Evolutionary conservation across 2,888 invertebrate species (phyloP).

Genomic region (Microctonus hyperodae): DNA sequence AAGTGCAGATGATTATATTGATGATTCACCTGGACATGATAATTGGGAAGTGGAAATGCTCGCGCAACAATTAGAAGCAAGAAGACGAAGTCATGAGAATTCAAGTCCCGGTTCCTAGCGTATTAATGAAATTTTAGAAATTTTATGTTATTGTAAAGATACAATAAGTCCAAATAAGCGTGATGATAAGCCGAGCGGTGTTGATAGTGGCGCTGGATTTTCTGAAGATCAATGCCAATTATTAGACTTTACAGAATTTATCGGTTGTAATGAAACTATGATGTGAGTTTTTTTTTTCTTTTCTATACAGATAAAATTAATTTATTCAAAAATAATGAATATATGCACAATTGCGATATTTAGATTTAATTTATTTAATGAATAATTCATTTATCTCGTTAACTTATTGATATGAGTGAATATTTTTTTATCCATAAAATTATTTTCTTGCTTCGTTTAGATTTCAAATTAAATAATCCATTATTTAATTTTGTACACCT

Average conservation of each 20-base stretch:
- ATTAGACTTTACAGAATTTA: constrained; percentile 51
- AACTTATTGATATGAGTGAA: constrained; percentile 1
- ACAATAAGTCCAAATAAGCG: constrained; percentile 32
- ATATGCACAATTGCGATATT: constrained; percentile 29
- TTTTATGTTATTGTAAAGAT: constrained; percentile 53
- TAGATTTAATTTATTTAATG: constrained; percentile 8
- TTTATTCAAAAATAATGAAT: not conserved
- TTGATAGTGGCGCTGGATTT: constrained; percentile 35
- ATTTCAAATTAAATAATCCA: not conserved
- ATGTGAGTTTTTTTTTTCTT: constrained; percentile 45
- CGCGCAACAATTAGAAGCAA: constrained; percentile 73
- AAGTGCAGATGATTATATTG: constrained; percentile 45
- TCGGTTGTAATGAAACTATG: constrained; percentile 57
- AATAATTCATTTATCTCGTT: not conserved
- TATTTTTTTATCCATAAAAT: not conserved
- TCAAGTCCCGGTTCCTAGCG: constrained; percentile 62
- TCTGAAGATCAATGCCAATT: constrained; percentile 51
- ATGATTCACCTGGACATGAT: constrained; percentile 61
- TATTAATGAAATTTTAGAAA: constrained; percentile 57
- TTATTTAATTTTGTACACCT: not conserved
- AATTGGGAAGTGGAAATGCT: constrained; percentile 84
- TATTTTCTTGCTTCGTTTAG: not conserved
- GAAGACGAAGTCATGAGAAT: constrained; percentile 55
- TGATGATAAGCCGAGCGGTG: constrained; percentile 41
- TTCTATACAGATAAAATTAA: not conserved